phyloP scores from a whole-genome alignment of 2,113 vertebrate genomes.

The Scartelaos histophorus region DNA sequence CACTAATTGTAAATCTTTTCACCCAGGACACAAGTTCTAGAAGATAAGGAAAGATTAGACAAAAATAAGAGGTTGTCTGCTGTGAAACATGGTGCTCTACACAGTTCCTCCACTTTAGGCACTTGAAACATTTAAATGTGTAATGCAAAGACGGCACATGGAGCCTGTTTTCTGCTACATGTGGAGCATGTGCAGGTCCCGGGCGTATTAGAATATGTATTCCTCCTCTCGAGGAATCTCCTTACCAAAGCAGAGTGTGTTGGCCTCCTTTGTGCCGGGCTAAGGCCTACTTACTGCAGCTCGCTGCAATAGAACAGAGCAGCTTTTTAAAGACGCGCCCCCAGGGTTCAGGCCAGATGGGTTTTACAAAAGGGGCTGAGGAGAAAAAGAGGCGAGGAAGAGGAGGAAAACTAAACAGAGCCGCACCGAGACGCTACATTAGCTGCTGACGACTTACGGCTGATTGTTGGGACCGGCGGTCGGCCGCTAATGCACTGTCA shows the following conservation, averaged over 20 bases:
- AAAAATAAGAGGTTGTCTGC: not conserved
- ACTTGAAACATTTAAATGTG: not conserved
- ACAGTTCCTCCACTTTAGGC: not conserved
- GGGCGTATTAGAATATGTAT: constrained; percentile 1
- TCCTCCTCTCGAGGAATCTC: constrained; percentile 1
- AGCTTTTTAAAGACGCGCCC: constrained; percentile 60
- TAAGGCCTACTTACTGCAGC: constrained; percentile 64
- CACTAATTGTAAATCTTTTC: not conserved
- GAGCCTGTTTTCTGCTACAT: not conserved
- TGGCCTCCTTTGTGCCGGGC: constrained; percentile 51
- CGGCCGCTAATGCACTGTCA: constrained; percentile 71
- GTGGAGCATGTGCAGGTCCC: not conserved
- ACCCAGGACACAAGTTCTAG: not conserved
- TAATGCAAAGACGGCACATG: not conserved
- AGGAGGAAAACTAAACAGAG: constrained; percentile 66
- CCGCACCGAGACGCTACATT: constrained; percentile 67
- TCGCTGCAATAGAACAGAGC: constrained; percentile 45
- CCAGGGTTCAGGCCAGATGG: constrained; percentile 55
- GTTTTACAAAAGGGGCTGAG: constrained; percentile 66
- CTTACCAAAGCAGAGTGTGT: constrained; percentile 9
- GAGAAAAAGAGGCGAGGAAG: constrained; percentile 58
- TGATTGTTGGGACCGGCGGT: constrained; percentile 65
- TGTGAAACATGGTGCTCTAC: not conserved
- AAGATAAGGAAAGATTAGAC: not conserved
- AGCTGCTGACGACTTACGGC: constrained; percentile 50